Percentiles rank a stretch among this genome's conserved stretches.
These are phyloP conservation scores for Microplitis deprimator DNA, from an alignment of 2,888 invertebrate species.

Conservation along the genomic window DNA sequence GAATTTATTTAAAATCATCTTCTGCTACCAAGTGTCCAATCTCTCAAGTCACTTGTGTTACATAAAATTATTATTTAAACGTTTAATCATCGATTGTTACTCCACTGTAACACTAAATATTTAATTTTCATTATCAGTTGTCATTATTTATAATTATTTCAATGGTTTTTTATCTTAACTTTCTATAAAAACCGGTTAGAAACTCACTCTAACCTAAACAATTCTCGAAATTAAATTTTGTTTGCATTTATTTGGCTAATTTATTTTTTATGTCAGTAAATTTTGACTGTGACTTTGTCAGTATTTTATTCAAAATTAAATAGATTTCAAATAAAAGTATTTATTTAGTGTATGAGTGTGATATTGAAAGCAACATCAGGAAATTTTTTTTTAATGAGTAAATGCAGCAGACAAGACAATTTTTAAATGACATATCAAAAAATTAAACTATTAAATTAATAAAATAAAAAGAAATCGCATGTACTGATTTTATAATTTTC, in stretches of 20 bases:
- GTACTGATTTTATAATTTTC: too few relatives aligned
- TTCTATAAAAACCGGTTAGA: not conserved
- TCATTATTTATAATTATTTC: not conserved
- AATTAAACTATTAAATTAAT: too few relatives aligned
- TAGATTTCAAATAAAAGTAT: too few relatives aligned
- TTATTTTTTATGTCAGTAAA: too few relatives aligned
- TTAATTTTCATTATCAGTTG: not conserved
- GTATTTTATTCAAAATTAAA: too few relatives aligned
- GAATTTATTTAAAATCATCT: conserved; percentile 24
- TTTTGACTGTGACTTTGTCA: too few relatives aligned
- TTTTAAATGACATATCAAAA: too few relatives aligned
- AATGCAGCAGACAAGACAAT: too few relatives aligned
- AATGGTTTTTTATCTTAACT: not conserved
- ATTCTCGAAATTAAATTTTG: not conserved
- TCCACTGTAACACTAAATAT: not conserved
- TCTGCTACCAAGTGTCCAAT: not conserved
- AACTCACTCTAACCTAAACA: not conserved
- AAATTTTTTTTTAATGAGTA: too few relatives aligned
- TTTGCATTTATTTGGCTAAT: not conserved
- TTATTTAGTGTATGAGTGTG: too few relatives aligned
- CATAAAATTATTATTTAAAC: conserved; percentile 45
- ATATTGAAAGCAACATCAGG: too few relatives aligned
- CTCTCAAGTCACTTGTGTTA: conserved; percentile 43
- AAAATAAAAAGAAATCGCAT: too few relatives aligned
- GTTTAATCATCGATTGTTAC: not conserved